Evolutionary conservation across 2,888 invertebrate species (phyloP), one percentile per base, ranked within the genome.

Genomic region (Meloe dianella): DNA sequence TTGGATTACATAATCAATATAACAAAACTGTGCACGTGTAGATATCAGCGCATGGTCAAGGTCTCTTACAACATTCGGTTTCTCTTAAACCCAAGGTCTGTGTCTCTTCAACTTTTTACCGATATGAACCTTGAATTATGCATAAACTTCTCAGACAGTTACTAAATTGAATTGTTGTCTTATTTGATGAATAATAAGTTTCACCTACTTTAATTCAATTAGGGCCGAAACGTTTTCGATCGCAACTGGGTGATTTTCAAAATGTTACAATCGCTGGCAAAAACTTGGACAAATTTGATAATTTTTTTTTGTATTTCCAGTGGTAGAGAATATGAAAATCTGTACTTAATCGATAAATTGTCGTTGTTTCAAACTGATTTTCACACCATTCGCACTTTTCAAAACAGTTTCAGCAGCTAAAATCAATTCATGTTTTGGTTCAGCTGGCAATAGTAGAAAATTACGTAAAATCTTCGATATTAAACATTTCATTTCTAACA

Each of bases 401-500:
- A 66, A 29, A 35, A 59, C 60, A 0, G 62, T 27, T 35, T 62
- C 66, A 9, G 62, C 32, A 12, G 54, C 24, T 27, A 71, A 57
- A 7, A 68, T 35, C 1, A 68, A 17, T 20, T 68, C 63, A 38
- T 73, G 71, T 56, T 71, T 64, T 29, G 74, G 74, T 4, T 29
- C 57, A 2, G 73, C 57, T 8, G 73, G 68, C 8, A 66, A 24
- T 17, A 80, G 60, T 70, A 84, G 80, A 71, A 86, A 89, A 54
- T 84, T 80, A 61, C 86, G 84, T 14, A 89, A 75, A 6, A 89
- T 73, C 74, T 86, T 86, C 0, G 87, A 86, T 2, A 89, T 65
- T 0, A 84, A 80, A 0, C 85, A 81, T 78, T 89, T 89, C 73
- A 89, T 80, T 77, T 88, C 87, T 74, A 88, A 77, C 79, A 87